Percentiles rank a stretch among this genome's conserved stretches.
phyloP scores from a whole-genome alignment of 2,797 vertebrate genomes.

The Holocentrus rufus region DNA sequence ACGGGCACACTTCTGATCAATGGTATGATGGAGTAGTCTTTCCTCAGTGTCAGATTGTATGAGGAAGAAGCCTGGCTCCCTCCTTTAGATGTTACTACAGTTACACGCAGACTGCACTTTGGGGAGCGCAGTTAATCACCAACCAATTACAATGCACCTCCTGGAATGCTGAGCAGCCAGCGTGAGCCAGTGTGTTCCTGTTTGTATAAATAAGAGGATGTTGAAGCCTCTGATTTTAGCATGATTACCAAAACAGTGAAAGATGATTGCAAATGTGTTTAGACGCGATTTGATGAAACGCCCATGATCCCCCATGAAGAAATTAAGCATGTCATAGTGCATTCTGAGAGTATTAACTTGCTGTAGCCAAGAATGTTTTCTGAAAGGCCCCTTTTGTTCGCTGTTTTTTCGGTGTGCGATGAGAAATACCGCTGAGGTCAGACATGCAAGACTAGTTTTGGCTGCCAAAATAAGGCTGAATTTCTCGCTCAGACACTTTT shows the following conservation, averaged over 20 bases:
- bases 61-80: constrained; percentile 56
- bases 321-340: constrained; percentile 44
- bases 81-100: constrained; percentile 57
- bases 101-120: constrained; percentile 51
- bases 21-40: constrained; percentile 63
- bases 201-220: constrained; percentile 50
- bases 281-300: constrained; percentile 66
- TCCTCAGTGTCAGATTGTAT: constrained; percentile 50
- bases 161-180: constrained; percentile 31
- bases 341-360: constrained; percentile 31
- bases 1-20: constrained; percentile 72
- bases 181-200: constrained; percentile 22
- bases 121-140: constrained; percentile 49
- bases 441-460: constrained; percentile 1
- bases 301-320: constrained; percentile 55
- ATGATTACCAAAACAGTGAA: constrained; percentile 60
- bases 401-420: too few species aligned
- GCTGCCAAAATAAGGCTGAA: constrained; percentile 5
- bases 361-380: too few species aligned
- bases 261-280: constrained; percentile 67
- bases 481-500: not conserved
- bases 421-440: constrained; percentile 26
- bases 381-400: constrained; percentile 1
- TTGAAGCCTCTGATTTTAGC: constrained; percentile 33
- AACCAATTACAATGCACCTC: constrained; percentile 38